Conservation (phyloP, 2,113 vertebrate genomes). For the Microcebus tavaratra region DNA sequence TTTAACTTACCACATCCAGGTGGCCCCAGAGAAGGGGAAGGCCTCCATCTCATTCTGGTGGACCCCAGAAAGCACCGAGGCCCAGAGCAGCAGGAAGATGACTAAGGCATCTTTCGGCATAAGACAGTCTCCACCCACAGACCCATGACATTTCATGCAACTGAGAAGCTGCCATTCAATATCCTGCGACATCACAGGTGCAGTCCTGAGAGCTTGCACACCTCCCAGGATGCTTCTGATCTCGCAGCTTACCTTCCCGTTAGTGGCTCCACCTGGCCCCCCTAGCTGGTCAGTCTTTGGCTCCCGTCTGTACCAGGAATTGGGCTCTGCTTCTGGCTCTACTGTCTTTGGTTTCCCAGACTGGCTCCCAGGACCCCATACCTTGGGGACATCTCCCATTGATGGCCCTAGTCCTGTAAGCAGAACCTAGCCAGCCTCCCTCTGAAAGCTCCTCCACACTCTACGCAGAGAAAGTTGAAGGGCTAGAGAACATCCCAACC, state of each 20-base stretch:
- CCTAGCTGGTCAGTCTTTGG: neutral
- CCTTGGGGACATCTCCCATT: no score
- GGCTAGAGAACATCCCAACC: neutral
- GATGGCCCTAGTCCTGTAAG: neutral
- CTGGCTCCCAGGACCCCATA: neutral
- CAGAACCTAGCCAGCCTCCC: neutral
- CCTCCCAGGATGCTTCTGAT: neutral
- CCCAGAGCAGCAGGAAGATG: neutral
- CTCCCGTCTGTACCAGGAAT: neutral
- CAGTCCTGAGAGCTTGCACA: neutral
- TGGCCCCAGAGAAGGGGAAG: neutral
- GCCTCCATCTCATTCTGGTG: neutral
- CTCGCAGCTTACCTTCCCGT: fast-evolving
- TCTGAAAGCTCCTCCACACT: neutral
- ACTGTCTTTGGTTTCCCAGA: neutral
- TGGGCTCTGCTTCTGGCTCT: neutral
- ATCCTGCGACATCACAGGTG: neutral
- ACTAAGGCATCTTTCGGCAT: neutral
- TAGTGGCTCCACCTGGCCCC: neutral
- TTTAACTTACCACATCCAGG: neutral
- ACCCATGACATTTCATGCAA: neutral
- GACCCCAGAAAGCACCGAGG: neutral
- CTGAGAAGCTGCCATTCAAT: neutral
- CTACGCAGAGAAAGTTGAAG: neutral
- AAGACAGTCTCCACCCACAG: neutral